phyloP scores from a whole-genome alignment of 2,113 vertebrate species.

The Falco punctatus region DNA sequence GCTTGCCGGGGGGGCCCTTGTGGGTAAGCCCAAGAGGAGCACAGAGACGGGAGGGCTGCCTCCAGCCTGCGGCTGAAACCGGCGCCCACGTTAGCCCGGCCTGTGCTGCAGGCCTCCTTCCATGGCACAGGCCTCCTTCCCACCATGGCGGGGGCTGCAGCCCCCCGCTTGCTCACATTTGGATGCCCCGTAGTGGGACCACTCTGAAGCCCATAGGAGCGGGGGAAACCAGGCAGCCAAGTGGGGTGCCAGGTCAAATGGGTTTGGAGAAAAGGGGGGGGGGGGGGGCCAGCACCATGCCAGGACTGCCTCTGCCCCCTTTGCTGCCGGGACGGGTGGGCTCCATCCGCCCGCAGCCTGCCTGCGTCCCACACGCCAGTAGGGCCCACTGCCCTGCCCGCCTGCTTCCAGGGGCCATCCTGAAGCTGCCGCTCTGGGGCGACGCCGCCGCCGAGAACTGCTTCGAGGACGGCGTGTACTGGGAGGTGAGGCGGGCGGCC shows the following conservation, averaged over 20 bases:
- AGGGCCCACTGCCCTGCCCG: background rate
- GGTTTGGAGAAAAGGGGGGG: background rate
- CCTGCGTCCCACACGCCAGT: background rate
- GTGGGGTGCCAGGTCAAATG: background rate
- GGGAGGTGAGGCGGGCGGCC: slow-evolving; percentile 85
- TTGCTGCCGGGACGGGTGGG: background rate
- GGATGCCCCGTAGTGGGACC: background rate
- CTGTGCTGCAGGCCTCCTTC: too few species aligned
- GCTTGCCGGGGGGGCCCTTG: slow-evolving; percentile 83
- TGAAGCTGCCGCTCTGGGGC: slow-evolving; percentile 90
- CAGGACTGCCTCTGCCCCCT: background rate
- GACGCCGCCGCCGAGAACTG: slow-evolving; percentile 91
- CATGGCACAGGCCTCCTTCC: too few species aligned
- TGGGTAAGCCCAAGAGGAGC: slow-evolving; percentile 81
- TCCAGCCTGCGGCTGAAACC: background rate
- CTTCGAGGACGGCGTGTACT: slow-evolving; percentile 90
- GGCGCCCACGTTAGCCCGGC: rapidly evolving
- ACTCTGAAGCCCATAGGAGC: background rate
- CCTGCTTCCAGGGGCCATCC: slow-evolving; percentile 81
- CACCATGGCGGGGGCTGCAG: rapidly evolving
- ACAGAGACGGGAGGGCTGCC: background rate
- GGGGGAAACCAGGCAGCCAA: background rate
- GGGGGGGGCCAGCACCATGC: rapidly evolving
- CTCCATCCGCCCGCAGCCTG: background rate
- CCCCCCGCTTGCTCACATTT: too few species aligned